These are phyloP conservation scores for Rhombomys opimus DNA, from an alignment of 2,113 vertebrate species.

Conservation along the genomic window DNA sequence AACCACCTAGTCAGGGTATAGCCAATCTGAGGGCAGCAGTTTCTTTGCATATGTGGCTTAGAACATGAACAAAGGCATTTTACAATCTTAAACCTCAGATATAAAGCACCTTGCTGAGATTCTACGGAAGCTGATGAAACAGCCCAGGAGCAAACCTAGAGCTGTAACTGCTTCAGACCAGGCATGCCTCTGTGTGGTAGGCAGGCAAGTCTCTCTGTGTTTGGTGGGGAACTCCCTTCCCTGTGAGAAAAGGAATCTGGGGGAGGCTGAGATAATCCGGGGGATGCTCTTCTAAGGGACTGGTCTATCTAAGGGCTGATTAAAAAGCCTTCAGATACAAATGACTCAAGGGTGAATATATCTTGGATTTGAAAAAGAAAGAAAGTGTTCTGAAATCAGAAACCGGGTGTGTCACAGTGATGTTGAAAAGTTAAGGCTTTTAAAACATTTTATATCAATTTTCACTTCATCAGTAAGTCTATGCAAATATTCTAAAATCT, in stretches of 20 bases:
- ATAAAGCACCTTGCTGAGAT: constrained; percentile 84
- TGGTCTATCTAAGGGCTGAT: not conserved
- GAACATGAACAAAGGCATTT: constrained; percentile 85
- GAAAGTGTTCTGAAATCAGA: not conserved
- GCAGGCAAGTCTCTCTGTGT: constrained; percentile 17
- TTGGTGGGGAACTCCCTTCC: not conserved
- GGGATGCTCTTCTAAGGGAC: not conserved
- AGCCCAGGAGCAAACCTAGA: constrained; percentile 22
- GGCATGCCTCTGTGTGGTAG: constrained; percentile 1
- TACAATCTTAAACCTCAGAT: constrained; percentile 85
- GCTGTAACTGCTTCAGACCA: constrained; percentile 21
- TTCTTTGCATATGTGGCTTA: constrained; percentile 76
- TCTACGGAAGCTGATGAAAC: constrained; percentile 80
- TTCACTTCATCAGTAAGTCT: not conserved
- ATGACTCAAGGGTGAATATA: not conserved
- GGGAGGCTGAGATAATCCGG: constrained; percentile 15
- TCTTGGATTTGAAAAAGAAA: not conserved
- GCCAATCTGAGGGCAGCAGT: constrained; percentile 72
- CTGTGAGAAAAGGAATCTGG: constrained; percentile 34
- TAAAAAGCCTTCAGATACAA: constrained; percentile 30
- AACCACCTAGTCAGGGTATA: constrained; percentile 76
- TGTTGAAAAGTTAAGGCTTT: not conserved
- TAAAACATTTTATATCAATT: not conserved
- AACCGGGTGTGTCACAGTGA: not conserved
- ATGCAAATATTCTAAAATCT: not conserved